A percentile compares a stretch with the other conserved stretches of the same genome.
These are phyloP conservation scores for Arvicanthis niloticus DNA, from an alignment of 2,113 vertebrate species.

Conservation along the genomic window DNA sequence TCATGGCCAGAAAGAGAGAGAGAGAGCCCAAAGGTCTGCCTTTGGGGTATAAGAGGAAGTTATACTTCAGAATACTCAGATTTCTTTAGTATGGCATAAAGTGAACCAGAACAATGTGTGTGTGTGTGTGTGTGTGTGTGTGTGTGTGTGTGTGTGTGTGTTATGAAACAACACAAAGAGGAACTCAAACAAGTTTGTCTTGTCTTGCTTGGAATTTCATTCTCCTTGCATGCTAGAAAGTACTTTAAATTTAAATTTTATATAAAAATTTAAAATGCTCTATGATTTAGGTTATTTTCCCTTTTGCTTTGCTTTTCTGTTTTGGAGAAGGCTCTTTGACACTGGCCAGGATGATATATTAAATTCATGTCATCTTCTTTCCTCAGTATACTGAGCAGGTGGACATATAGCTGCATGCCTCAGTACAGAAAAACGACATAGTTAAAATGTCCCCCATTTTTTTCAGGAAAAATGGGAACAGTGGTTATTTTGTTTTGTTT, in stretches of 20 bases:
- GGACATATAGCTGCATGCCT: not conserved
- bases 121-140: not conserved
- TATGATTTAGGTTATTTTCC: not conserved
- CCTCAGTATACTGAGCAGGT: not conserved
- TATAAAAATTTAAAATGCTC: not conserved
- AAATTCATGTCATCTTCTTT: not conserved
- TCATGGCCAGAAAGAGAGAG: not conserved
- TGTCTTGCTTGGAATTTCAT: not conserved
- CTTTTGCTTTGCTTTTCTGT: not conserved
- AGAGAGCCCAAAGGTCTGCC: not conserved
- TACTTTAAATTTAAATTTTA: not conserved
- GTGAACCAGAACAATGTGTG: not conserved
- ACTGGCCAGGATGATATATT: not conserved
- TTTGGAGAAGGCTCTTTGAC: not conserved
- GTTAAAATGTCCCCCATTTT: not conserved
- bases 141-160: too few species aligned
- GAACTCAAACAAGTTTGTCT: not conserved
- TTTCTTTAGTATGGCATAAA: not conserved
- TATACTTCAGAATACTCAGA: not conserved
- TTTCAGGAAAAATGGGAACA: not conserved
- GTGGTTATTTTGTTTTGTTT: not conserved
- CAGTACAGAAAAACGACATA: not conserved
- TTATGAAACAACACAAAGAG: not conserved
- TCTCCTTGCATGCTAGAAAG: not conserved
- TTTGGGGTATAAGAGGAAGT: too few species aligned